These are phyloP conservation scores for Ostrea edulis DNA, from an alignment of 1,140 invertebrate species.

Conservation along the genomic window DNA sequence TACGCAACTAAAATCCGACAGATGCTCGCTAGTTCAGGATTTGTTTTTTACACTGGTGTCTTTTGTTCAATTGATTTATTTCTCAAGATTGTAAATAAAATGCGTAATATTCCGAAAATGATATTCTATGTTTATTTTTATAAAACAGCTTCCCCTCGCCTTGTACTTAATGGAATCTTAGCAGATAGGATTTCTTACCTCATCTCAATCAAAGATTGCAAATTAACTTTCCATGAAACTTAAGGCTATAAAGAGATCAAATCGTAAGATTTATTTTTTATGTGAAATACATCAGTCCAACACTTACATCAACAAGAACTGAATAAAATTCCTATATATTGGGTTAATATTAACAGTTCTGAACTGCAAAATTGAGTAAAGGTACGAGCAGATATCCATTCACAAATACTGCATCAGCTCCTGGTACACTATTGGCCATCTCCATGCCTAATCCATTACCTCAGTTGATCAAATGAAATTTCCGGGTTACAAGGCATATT, in stretches of 20 bases:
- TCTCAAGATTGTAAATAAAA: neutral
- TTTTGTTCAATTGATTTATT: slow-evolving; percentile 2
- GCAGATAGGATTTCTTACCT: neutral
- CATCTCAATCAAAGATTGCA: neutral
- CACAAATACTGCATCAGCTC: neutral
- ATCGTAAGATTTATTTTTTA: neutral
- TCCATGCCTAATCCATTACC: neutral
- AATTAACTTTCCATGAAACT: neutral
- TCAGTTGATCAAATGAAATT: neutral
- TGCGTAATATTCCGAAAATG: neutral
- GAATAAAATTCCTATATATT: too few relatives aligned
- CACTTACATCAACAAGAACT: neutral
- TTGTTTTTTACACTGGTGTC: slow-evolving; percentile 8
- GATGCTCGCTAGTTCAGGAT: neutral
- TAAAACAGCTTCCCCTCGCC: neutral
- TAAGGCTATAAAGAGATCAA: neutral
- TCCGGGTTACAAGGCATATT: neutral
- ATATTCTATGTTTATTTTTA: neutral
- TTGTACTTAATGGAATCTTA: neutral
- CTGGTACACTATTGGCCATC: neutral
- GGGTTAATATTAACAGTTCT: neutral
- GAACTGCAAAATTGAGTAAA: neutral
- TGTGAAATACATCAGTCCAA: neutral
- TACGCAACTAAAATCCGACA: slow-evolving; percentile 25
- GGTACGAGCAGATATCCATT: neutral